Percentiles rank a stretch among this genome's conserved stretches.
Evolutionary conservation across 64 coral and sea anemone species (phyloP).

Genomic region (Montipora efflorescens): DNA sequence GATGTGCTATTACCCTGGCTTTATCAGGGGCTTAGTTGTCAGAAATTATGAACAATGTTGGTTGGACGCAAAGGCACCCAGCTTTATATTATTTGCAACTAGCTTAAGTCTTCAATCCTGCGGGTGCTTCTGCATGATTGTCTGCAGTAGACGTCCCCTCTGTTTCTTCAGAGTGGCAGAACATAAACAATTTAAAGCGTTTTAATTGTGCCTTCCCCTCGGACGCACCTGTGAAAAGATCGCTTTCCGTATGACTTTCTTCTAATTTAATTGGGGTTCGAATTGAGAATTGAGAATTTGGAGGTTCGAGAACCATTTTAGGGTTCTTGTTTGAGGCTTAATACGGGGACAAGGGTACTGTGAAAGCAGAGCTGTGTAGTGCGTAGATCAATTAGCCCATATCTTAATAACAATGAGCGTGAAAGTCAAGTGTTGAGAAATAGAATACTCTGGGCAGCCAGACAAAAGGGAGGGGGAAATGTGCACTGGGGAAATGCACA

Average conservation of each 20-base stretch:
- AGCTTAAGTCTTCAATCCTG: conserved; percentile 6
- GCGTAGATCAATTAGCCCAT: no score
- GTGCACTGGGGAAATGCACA: no score
- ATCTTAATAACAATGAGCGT: no score
- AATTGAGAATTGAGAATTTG: no score
- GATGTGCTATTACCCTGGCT: no score
- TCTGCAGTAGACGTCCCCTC: not conserved
- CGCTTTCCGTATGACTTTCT: not conserved
- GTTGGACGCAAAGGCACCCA: conserved; percentile 10
- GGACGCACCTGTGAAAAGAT: not conserved
- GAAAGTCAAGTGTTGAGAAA: no score
- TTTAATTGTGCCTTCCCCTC: not conserved
- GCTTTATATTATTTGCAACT: not conserved
- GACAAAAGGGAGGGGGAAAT: no score
- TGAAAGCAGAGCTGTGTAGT: no score
- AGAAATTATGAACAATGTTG: conserved; percentile 29
- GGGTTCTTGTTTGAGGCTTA: no score
- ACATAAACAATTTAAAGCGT: conserved; percentile 2
- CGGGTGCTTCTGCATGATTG: conserved; percentile 12
- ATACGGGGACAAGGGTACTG: no score
- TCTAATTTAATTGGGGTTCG: not conserved
- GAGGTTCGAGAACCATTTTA: no score
- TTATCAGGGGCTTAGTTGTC: not conserved
- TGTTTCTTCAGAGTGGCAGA: not conserved
- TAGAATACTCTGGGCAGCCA: no score